Conservation (phyloP, 2,113 vertebrate genomes). For the Passer montanus region DNA sequence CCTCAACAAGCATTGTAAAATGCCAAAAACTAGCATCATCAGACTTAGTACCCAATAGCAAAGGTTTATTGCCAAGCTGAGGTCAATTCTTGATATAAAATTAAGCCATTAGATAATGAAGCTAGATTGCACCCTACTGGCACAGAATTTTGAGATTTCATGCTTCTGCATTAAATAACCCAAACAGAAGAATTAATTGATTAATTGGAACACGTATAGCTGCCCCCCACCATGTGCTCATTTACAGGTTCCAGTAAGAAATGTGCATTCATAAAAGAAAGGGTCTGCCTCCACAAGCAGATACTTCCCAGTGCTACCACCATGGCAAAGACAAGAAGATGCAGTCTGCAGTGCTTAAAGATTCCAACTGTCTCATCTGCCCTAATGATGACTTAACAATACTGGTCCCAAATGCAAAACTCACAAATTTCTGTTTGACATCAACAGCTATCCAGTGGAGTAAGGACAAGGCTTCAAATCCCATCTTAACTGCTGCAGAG, state of each 20-base stretch:
- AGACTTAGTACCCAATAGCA: background rate
- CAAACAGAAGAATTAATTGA: background rate
- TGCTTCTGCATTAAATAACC: background rate
- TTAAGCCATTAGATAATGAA: background rate
- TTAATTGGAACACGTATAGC: rapidly evolving
- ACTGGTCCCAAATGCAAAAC: background rate
- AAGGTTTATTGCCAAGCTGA: background rate
- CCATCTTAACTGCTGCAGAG: background rate
- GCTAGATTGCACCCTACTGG: background rate
- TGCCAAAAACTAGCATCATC: background rate
- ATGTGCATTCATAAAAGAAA: background rate
- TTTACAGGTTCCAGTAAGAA: background rate
- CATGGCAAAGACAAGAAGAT: background rate
- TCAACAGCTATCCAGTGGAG: background rate
- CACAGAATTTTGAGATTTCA: background rate
- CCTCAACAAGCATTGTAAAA: background rate
- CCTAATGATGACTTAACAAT: background rate
- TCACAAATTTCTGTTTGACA: background rate
- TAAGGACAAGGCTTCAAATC: background rate
- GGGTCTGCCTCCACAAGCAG: background rate
- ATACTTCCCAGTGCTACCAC: background rate
- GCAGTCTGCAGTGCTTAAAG: background rate
- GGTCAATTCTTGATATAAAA: background rate
- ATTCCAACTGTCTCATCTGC: background rate
- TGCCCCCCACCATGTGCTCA: background rate